Evolutionary conservation across 2,113 vertebrate species (phyloP).

Genomic region (Bettongia penicillata): DNA sequence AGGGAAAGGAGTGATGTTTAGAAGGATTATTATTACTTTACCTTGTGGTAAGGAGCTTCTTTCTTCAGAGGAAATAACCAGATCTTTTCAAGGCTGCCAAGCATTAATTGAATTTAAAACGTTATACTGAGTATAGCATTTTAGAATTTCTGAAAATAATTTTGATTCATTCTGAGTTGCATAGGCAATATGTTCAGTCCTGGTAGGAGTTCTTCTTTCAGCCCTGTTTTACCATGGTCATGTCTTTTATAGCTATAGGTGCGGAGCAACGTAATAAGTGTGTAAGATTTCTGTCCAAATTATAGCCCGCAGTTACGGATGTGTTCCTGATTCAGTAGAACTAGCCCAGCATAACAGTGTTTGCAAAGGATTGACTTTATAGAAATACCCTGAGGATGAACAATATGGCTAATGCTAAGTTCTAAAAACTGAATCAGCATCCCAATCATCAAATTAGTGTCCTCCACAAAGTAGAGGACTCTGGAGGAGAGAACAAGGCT

Average conservation of each 20-base stretch:
- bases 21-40: not conserved
- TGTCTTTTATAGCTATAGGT: conserved; percentile 8
- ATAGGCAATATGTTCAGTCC: conserved; percentile 1
- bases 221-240: not conserved
- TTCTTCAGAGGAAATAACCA: not conserved
- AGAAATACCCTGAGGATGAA: not conserved
- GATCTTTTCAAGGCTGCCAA: conserved; percentile 2
- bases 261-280: not conserved
- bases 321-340: not conserved
- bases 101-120: not conserved
- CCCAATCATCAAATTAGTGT: not conserved
- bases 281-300: not conserved
- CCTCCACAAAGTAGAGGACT: no score
- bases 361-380: not conserved
- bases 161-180: not conserved
- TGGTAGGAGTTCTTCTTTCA: not conserved
- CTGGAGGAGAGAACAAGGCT: no score
- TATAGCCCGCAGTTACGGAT: not conserved
- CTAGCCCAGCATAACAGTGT: not conserved
- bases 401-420: not conserved
- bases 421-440: not conserved
- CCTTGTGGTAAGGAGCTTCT: not conserved
- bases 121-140: not conserved
- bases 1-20: no score
- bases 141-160: conserved; percentile 29